Conservation (phyloP, 2,888 invertebrate species). For the Andrena flavipes region DNA sequence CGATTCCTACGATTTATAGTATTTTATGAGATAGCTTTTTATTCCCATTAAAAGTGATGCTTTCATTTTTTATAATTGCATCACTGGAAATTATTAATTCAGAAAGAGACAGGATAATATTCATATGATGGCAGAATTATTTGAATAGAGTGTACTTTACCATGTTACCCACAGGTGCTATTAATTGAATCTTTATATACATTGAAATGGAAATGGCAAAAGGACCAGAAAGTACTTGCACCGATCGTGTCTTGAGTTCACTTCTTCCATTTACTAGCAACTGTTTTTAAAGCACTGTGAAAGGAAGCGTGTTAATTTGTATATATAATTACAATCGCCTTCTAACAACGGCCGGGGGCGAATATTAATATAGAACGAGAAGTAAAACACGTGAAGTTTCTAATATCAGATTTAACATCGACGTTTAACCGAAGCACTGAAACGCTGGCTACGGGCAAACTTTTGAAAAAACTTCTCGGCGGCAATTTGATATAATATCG, state of each 20-base stretch:
- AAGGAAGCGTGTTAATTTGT: neutral
- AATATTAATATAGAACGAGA: neutral
- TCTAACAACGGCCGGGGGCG: neutral
- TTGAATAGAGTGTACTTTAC: too few relatives aligned
- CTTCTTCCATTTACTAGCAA: neutral
- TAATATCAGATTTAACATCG: constrained; percentile 3
- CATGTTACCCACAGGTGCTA: too few relatives aligned
- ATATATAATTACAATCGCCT: neutral
- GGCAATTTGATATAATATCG: constrained; percentile 6
- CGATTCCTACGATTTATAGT: too few relatives aligned
- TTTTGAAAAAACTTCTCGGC: neutral
- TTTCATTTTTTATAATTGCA: too few relatives aligned
- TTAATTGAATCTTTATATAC: too few relatives aligned
- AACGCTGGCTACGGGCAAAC: neutral
- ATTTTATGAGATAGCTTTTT: too few relatives aligned
- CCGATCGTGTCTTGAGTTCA: neutral
- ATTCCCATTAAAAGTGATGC: too few relatives aligned
- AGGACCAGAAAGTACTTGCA: too few relatives aligned
- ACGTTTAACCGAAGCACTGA: neutral
- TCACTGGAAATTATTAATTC: too few relatives aligned
- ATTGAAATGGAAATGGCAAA: too few relatives aligned
- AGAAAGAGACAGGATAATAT: too few relatives aligned
- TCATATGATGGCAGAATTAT: too few relatives aligned
- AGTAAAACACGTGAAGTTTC: neutral
- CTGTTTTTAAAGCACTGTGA: neutral